Conservation (phyloP, 35 echinoderm and acorn worm genomes). For the Apostichopus parvimensis region DNA sequence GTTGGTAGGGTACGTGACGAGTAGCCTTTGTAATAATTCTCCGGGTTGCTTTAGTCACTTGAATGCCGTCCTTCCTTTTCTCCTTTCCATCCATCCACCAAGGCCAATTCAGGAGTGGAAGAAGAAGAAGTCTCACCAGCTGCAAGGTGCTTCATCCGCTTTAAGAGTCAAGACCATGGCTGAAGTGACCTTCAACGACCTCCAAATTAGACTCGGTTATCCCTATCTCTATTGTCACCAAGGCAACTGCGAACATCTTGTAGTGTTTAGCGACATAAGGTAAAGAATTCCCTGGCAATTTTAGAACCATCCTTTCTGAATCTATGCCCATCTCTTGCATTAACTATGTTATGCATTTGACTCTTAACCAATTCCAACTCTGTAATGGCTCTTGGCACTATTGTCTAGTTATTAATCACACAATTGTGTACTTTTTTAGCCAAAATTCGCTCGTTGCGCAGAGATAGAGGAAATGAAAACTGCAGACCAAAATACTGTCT, state of each 20-base stretch:
- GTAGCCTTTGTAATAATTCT: background rate
- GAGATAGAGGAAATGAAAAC: no score
- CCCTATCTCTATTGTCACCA: constrained; percentile 93
- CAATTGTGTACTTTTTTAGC: no score
- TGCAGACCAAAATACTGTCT: no score
- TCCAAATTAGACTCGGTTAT: constrained; percentile 80
- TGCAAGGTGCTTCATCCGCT: background rate
- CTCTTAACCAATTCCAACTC: no score
- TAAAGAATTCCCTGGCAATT: background rate
- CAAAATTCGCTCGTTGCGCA: no score
- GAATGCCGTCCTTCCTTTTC: background rate
- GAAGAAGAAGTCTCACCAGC: constrained; percentile 25
- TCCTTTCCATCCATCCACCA: background rate
- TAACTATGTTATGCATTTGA: no score
- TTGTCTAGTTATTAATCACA: no score
- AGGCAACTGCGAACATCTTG: constrained; percentile 91
- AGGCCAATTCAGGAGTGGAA: constrained; percentile 68
- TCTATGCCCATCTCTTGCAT: no score
- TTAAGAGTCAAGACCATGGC: constrained; percentile 55
- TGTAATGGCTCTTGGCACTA: no score
- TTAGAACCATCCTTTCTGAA: no score
- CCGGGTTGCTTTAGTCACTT: no score
- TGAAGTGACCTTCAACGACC: constrained; percentile 74
- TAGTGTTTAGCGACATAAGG: constrained; percentile 90
- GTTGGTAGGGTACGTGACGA: no score